phyloP scores from a whole-genome alignment of 1,140 invertebrate genomes.

The Drosophila bipectinata region DNA sequence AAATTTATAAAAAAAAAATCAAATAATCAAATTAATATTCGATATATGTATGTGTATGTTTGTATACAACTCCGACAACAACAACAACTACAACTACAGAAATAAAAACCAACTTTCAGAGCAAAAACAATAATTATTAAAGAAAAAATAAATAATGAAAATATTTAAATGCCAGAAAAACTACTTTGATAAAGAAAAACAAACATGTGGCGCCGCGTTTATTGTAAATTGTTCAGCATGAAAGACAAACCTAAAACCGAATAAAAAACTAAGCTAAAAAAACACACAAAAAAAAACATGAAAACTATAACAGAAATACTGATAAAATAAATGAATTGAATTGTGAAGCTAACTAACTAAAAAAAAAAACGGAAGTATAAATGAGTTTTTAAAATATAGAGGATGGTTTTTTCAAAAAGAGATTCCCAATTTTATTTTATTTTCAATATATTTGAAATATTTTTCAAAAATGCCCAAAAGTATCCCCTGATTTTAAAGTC shows the following conservation, averaged over 20 bases:
- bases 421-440: too few relatives aligned
- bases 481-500: too few relatives aligned
- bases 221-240: conserved; percentile 68
- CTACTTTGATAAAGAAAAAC: conserved; percentile 29
- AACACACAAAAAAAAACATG: conserved; percentile 34
- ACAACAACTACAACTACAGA: conserved; percentile 14
- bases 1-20: conserved; percentile 27
- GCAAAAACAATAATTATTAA: conserved; percentile 27
- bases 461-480: too few relatives aligned
- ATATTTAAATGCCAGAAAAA: conserved; percentile 14
- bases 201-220: conserved; percentile 45
- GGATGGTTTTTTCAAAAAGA: too few relatives aligned
- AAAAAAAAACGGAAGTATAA: not conserved
- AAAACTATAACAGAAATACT: conserved; percentile 5
- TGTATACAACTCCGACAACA: conserved; percentile 17
- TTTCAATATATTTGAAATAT: too few relatives aligned
- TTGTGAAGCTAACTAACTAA: conserved; percentile 53
- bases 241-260: conserved; percentile 29
- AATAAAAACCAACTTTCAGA: conserved; percentile 10
- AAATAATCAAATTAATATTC: conserved; percentile 47
- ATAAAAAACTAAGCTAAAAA: conserved; percentile 30
- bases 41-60: conserved; percentile 42
- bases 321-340: conserved; percentile 38
- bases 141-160: not conserved
- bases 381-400: too few relatives aligned